Base-by-base conservation (phyloP, 64 coral and sea anemone genomes). In the Stylophora pistillata region DNA sequence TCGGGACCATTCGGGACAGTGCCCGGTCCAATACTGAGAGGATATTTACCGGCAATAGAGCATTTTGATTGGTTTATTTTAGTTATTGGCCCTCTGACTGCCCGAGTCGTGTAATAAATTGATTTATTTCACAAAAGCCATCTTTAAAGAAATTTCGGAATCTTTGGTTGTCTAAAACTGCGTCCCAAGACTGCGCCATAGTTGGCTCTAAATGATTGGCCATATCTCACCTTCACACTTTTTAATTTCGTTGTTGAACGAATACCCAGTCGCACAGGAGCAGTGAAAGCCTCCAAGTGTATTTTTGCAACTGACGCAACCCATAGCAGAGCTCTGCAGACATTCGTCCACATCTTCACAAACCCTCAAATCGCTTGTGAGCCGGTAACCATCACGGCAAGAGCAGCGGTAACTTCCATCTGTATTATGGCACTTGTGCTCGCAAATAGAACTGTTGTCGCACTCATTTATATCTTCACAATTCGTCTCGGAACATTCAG, bases 391-490 rank as follows among this genome's bases (percentile, higher is more conserved):
- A 13, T 28, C 60, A 55, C 74, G 72, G 58, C 94, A 96, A 7
- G 76, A 63, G 56, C 94, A 96, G 4, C 32, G 16, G 76, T 93
- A 96, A 31, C 87, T 77, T 37, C 94, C 94, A 0, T 68, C 31
- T 23, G 64, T 78, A 60, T 96, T 96, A 0, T 62, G 58, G 56
- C 95, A 96, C 58, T 21, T 25, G 18, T 96, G 82, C 15, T 85
- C 83, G 73, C 95, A 96, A 9, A 55, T 58, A 30, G 60, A 56
- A 55, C 0, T 20, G 10, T 20, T 18, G 0, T 76, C 85, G 69
- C 95, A 96, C 53, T 96, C 95, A 20, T 96, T 71, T 1, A 88
- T 47, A 33, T 96, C 95, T 59, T 86, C 82, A 28, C 95, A 96
- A 10, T 79, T 92, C 56, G 10, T 78, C n/a, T 68, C 80, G 4